A percentile compares a stretch with the other conserved stretches of the same genome.
These are phyloP conservation scores for Phenganax stokvisi DNA, from an alignment of 92 coral and sea anemone species.

Conservation along the genomic window DNA sequence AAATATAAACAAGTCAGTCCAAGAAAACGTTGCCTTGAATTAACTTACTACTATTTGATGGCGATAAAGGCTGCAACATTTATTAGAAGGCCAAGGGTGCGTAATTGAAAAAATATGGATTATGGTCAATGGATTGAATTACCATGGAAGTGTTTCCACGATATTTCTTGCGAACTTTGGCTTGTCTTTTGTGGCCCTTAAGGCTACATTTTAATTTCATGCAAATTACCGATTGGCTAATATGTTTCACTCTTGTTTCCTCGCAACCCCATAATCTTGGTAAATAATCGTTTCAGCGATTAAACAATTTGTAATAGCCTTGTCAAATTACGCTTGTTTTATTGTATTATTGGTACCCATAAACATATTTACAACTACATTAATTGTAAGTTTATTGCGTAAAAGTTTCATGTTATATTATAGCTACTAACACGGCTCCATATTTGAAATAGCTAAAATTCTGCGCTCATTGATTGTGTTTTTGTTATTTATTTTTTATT, in stretches of 20 bases:
- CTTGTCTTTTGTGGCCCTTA: too few relatives aligned
- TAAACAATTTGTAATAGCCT: constrained; percentile 18
- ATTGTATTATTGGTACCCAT: constrained; percentile 7
- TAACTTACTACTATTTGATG: too few relatives aligned
- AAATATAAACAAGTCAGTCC: too few relatives aligned
- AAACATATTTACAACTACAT: background rate
- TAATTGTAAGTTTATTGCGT: background rate
- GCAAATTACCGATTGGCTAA: background rate
- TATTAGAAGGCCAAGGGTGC: too few relatives aligned
- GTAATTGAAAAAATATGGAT: too few relatives aligned
- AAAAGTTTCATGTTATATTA: constrained; percentile 10
- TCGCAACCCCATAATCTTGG: constrained; percentile 17
- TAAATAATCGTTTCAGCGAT: constrained; percentile 18
- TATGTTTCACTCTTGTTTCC: constrained; percentile 4
- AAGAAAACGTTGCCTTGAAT: too few relatives aligned
- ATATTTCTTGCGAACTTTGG: too few relatives aligned
- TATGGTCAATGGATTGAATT: too few relatives aligned
- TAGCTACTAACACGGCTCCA: constrained; percentile 11
- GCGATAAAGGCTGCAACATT: too few relatives aligned
- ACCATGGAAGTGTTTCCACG: too few relatives aligned
- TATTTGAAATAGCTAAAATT: background rate
- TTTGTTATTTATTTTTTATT: too few relatives aligned
- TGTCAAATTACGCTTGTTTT: constrained; percentile 23
- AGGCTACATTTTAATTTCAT: background rate
- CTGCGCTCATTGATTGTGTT: background rate